phyloP scores from a whole-genome alignment of 1,140 invertebrate species.

The Radopholus similis region DNA sequence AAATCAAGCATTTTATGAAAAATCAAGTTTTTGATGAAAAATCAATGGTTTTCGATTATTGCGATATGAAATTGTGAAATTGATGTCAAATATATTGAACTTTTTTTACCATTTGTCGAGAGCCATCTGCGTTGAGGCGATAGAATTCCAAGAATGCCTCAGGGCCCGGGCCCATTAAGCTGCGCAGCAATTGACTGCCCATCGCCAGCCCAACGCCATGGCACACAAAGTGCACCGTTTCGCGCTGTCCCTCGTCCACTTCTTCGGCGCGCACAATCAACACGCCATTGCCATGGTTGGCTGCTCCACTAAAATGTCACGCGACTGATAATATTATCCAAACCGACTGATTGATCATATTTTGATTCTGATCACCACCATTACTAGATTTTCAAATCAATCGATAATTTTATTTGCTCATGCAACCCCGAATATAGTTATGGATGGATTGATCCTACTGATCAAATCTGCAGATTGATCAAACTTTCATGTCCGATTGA shows the following conservation, averaged over 20 bases:
- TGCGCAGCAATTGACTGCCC: constrained; percentile 5
- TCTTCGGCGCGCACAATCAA: constrained; percentile 64
- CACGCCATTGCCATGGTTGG: constrained; percentile 41
- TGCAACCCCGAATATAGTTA: too few species aligned
- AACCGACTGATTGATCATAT: not conserved
- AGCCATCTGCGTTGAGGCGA: constrained; percentile 63
- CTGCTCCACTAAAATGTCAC: constrained; percentile 28
- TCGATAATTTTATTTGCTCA: too few species aligned
- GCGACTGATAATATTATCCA: not conserved
- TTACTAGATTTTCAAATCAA: too few species aligned
- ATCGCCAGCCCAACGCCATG: constrained; percentile 64
- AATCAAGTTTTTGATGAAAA: too few species aligned
- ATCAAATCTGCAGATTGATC: too few species aligned
- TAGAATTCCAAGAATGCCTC: constrained; percentile 66
- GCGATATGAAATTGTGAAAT: too few species aligned
- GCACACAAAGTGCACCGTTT: constrained; percentile 63
- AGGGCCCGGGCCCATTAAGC: not conserved
- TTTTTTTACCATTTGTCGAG: too few species aligned
- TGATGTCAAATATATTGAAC: too few species aligned
- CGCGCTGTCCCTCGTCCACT: constrained; percentile 62
- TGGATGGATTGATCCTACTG: too few species aligned
- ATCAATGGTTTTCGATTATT: too few species aligned
- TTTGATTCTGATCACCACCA: too few species aligned
- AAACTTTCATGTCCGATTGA: too few species aligned
- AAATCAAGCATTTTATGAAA: constrained; percentile 59